A percentile compares a stretch with the other conserved stretches of the same genome.
phyloP scores from a whole-genome alignment of 2,797 vertebrate genomes.

The Odontamblyopus lacepedii region DNA sequence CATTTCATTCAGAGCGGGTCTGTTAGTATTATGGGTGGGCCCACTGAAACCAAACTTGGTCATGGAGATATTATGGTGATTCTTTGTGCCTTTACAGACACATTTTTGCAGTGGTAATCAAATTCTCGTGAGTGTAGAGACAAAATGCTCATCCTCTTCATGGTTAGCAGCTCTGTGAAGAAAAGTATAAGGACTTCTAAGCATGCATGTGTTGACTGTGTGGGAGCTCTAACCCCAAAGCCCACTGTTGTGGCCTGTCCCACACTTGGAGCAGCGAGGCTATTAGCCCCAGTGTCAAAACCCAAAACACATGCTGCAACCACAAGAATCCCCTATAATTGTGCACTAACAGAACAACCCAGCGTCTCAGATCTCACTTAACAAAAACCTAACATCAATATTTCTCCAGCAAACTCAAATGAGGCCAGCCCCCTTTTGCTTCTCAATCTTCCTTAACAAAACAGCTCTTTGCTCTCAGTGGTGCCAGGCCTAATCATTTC shows the following conservation, averaged over 20 bases:
- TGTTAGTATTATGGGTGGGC: slow-evolving; percentile 29
- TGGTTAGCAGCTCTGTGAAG: slow-evolving; percentile 29
- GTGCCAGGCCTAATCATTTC: slow-evolving; percentile 71
- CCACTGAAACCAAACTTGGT: not conserved
- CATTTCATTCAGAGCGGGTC: slow-evolving; percentile 11
- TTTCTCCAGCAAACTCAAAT: slow-evolving; percentile 59
- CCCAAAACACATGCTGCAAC: slow-evolving; percentile 50
- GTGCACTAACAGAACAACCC: slow-evolving; percentile 55
- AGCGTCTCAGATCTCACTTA: slow-evolving; percentile 35
- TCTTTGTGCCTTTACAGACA: slow-evolving; percentile 32
- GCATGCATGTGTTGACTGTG: slow-evolving; percentile 31
- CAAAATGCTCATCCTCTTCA: slow-evolving; percentile 29
- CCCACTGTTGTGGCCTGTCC: slow-evolving; percentile 46
- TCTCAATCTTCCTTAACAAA: slow-evolving; percentile 59
- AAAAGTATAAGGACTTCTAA: slow-evolving; percentile 26
- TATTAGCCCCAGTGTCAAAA: slow-evolving; percentile 41
- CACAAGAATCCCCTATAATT: slow-evolving; percentile 52
- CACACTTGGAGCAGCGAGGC: slow-evolving; percentile 18
- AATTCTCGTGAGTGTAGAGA: slow-evolving; percentile 28
- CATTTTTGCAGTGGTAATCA: slow-evolving; percentile 41
- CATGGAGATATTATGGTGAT: slow-evolving; percentile 18
- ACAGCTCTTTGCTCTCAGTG: slow-evolving; percentile 50
- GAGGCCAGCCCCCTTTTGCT: slow-evolving; percentile 7
- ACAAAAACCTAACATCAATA: slow-evolving; percentile 54
- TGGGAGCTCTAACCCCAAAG: slow-evolving; percentile 41